These are phyloP conservation scores for Schizotus pectinicornis DNA, from an alignment of 2,888 invertebrate species.

Conservation along the genomic window DNA sequence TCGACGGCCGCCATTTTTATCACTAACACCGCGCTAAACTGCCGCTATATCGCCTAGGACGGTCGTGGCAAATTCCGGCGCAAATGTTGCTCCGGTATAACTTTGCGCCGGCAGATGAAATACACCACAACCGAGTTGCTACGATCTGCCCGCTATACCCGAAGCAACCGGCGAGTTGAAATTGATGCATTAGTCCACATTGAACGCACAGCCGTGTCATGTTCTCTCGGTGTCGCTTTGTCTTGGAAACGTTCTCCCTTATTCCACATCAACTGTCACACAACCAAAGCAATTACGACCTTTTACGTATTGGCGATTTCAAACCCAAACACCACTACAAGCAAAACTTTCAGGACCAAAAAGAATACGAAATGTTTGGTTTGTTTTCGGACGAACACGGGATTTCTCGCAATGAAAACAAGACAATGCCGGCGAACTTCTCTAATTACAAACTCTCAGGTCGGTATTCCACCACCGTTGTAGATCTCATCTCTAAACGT, in stretches of 20 bases:
- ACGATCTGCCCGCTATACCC: too few relatives aligned
- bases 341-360: conserved; percentile 21
- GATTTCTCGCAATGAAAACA: conserved; percentile 36
- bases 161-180: too few relatives aligned
- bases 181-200: conserved; percentile 29
- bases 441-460: conserved; percentile 32
- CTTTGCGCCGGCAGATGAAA: too few relatives aligned
- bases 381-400: conserved; percentile 33
- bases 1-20: too few relatives aligned
- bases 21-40: too few relatives aligned
- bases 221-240: conserved; percentile 28
- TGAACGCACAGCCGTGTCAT: conserved; percentile 31
- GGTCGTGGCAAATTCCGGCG: too few relatives aligned
- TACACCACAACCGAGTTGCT: too few relatives aligned
- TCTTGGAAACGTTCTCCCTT: conserved; percentile 11
- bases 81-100: too few relatives aligned
- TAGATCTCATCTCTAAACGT: conserved; percentile 16
- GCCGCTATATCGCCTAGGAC: too few relatives aligned
- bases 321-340: conserved; percentile 22
- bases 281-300: background rate
- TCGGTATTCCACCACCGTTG: conserved; percentile 1
- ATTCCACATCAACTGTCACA: background rate
- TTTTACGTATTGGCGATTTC: background rate
- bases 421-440: conserved; percentile 36
- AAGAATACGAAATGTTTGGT: conserved; percentile 25